phyloP scores from a whole-genome alignment of 2,888 invertebrate species.

The Syrista parreyssii region DNA sequence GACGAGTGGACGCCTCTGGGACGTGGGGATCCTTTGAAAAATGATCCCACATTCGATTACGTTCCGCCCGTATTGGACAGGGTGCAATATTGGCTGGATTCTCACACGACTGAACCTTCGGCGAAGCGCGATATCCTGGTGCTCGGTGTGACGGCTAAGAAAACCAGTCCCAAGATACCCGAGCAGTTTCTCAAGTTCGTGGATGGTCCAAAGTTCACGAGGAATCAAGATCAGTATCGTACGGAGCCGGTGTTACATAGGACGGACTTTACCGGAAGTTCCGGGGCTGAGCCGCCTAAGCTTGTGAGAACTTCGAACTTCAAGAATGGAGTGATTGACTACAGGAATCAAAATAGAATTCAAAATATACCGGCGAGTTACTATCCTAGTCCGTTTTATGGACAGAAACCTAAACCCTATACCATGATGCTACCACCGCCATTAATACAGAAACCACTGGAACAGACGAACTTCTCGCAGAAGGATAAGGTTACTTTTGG shows the following conservation, averaged over 20 bases:
- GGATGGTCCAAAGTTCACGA: constrained; percentile 66
- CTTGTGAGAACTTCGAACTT: constrained; percentile 63
- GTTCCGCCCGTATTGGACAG: constrained; percentile 83
- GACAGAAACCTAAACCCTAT: constrained; percentile 68
- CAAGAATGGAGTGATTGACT: constrained; percentile 39
- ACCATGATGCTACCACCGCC: constrained; percentile 80
- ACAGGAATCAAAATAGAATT: constrained; percentile 43
- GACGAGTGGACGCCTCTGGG: constrained; percentile 89
- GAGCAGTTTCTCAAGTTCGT: constrained; percentile 68
- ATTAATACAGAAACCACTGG: constrained; percentile 60
- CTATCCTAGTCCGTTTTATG: constrained; percentile 46
- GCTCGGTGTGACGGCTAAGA: constrained; percentile 77
- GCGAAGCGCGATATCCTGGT: constrained; percentile 78
- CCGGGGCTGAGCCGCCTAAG: constrained; percentile 55
- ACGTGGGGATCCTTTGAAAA: constrained; percentile 83
- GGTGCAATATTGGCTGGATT: constrained; percentile 84
- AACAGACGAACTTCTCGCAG: constrained; percentile 32
- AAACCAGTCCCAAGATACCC: constrained; percentile 70
- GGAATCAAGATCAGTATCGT: constrained; percentile 47
- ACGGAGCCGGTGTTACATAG: constrained; percentile 26
- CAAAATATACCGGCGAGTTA: constrained; percentile 48
- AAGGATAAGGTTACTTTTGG: constrained; percentile 31
- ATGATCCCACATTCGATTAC: constrained; percentile 88
- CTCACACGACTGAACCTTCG: constrained; percentile 71
- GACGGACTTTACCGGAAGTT: constrained; percentile 49